These are phyloP conservation scores for Dimorphilus gyrociliatus DNA, from an alignment of 2,888 invertebrate species.

Conservation along the genomic window DNA sequence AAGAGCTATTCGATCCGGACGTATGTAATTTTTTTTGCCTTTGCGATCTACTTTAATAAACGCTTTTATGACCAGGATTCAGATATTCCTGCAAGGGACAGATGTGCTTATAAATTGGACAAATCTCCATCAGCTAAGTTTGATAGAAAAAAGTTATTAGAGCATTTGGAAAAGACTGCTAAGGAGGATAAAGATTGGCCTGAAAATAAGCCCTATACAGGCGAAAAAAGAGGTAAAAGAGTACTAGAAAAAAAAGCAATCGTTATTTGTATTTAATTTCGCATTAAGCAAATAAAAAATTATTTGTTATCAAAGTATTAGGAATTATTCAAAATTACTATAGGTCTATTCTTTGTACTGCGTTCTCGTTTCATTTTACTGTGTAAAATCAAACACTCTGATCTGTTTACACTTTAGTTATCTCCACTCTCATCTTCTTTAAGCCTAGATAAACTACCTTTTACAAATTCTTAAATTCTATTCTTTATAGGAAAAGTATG, in stretches of 20 bases:
- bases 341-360: too few species aligned
- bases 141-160: slow-evolving; percentile 53
- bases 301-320: too few species aligned
- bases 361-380: too few species aligned
- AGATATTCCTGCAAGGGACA: slow-evolving; percentile 83
- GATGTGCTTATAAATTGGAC: slow-evolving; percentile 85
- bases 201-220: slow-evolving; percentile 77
- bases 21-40: slow-evolving; percentile 50
- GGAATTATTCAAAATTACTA: too few species aligned
- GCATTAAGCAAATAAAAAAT: not conserved
- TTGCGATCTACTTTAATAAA: not conserved
- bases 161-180: slow-evolving; percentile 69
- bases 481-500: slow-evolving; percentile 36
- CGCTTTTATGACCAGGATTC: slow-evolving; percentile 74
- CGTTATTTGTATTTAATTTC: not conserved
- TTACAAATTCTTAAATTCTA: too few species aligned
- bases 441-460: too few species aligned
- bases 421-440: too few species aligned
- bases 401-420: too few species aligned
- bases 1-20: slow-evolving; percentile 98
- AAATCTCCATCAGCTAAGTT: slow-evolving; percentile 89
- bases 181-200: slow-evolving; percentile 92
- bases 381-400: too few species aligned
- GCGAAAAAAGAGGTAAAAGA: slow-evolving; percentile 60
- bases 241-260: not conserved